phyloP scores from a whole-genome alignment of 2,113 vertebrate genomes.

The Sander vitreus region DNA sequence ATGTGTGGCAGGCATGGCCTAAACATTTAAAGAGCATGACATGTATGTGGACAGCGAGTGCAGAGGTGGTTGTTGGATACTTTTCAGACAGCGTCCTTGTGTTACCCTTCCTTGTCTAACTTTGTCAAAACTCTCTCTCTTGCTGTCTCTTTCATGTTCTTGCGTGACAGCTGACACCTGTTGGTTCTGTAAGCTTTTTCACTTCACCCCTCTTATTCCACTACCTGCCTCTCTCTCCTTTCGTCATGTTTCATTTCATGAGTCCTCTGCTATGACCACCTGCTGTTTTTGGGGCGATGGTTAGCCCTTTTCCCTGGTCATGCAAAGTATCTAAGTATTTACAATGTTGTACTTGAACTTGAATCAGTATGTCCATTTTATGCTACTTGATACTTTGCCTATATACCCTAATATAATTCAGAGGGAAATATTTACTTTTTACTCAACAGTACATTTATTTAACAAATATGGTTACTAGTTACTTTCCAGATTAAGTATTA shows the following conservation, averaged over 20 bases:
- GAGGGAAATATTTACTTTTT: not conserved
- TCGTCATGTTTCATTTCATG: slow-evolving; percentile 22
- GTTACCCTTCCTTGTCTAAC: slow-evolving; percentile 11
- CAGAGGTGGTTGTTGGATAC: slow-evolving; percentile 29
- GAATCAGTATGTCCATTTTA: not conserved
- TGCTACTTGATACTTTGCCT: not conserved
- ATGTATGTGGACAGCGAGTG: slow-evolving; percentile 25
- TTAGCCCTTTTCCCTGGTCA: not conserved
- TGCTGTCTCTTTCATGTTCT: slow-evolving; percentile 17
- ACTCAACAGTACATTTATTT: not conserved
- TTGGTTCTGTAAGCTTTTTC: slow-evolving; percentile 15
- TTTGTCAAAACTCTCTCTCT: slow-evolving; percentile 22
- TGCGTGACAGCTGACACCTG: slow-evolving; percentile 41
- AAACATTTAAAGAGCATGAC: slow-evolving; percentile 23
- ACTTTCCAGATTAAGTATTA: not conserved
- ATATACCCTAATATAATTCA: not conserved
- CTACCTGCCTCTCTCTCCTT: slow-evolving; percentile 9
- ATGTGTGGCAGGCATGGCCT: slow-evolving; percentile 46
- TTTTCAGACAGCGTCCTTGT: slow-evolving; percentile 25
- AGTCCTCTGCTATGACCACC: slow-evolving; percentile 48
- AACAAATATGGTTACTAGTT: not conserved
- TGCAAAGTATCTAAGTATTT: not conserved
- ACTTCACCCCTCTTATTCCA: slow-evolving; percentile 3
- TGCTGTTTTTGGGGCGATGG: slow-evolving; percentile 28
- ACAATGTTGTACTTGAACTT: too few species aligned